Evolutionary conservation across 2,113 vertebrate species (phyloP).

Genomic region (Hylia prasina): DNA sequence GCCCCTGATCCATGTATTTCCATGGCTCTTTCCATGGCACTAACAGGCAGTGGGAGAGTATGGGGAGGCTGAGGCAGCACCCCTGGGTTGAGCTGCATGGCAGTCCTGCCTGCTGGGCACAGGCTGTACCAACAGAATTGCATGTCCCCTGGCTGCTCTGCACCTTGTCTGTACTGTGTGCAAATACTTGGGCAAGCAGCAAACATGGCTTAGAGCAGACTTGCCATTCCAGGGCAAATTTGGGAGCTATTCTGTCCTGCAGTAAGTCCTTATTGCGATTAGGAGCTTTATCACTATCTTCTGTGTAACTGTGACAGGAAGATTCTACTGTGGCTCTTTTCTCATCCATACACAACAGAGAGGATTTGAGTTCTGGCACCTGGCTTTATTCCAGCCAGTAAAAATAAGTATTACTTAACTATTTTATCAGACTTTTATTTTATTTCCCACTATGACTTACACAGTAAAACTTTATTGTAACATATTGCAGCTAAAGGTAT

Average conservation of each 20-base stretch:
- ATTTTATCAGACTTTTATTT: conserved; percentile 27
- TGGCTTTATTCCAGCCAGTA: conserved; percentile 33
- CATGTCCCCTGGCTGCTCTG: not conserved
- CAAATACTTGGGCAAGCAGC: not conserved
- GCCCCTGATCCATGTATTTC: not conserved
- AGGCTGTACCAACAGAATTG: not conserved
- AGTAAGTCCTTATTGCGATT: not conserved
- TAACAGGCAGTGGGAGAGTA: not conserved
- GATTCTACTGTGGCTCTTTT: not conserved
- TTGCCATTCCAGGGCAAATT: not conserved
- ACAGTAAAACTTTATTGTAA: conserved; percentile 57
- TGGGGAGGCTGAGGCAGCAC: fast-evolving
- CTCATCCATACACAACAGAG: not conserved
- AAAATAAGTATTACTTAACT: conserved; percentile 38
- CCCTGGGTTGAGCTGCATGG: fast-evolving
- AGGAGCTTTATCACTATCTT: not conserved
- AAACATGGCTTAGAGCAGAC: not conserved
- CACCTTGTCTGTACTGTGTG: not conserved
- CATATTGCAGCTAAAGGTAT: conserved; percentile 52
- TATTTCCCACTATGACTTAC: conserved; percentile 27
- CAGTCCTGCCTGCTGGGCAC: not conserved
- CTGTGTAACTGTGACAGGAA: not conserved
- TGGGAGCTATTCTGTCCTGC: not conserved
- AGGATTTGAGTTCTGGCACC: conserved; percentile 10
- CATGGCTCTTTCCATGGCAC: not conserved